Conservation (phyloP, 2,888 invertebrate species). For the Cerastis rubricosa region DNA sequence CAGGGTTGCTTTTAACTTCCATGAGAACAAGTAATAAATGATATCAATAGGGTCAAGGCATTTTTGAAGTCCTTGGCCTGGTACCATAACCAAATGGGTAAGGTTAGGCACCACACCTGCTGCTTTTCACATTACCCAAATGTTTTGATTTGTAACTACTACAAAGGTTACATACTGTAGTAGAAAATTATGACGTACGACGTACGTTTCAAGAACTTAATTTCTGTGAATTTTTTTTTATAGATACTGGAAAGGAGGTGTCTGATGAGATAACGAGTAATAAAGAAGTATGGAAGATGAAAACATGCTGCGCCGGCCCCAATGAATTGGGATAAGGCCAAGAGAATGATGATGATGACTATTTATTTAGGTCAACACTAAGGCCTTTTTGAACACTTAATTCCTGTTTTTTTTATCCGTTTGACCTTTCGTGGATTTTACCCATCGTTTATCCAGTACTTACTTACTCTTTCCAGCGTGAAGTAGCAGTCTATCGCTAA, state of each 20-base stretch:
- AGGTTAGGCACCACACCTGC: not conserved
- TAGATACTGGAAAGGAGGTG: no score
- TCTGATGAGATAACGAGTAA: no score
- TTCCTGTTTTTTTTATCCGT: no score
- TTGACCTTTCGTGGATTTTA: not conserved
- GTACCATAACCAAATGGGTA: not conserved
- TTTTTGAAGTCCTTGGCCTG: conserved; percentile 26
- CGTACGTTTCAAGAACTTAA: not conserved
- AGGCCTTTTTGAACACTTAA: not conserved
- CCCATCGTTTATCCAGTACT: not conserved
- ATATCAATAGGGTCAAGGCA: conserved; percentile 15
- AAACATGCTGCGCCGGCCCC: no score
- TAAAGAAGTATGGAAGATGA: no score
- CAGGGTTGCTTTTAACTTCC: not conserved
- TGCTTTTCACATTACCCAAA: conserved; percentile 6
- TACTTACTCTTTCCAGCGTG: not conserved
- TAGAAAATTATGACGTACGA: not conserved
- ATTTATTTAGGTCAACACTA: not conserved
- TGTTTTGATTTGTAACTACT: not conserved
- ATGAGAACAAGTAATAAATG: conserved; percentile 3
- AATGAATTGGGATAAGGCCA: no score
- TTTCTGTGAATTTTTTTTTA: not conserved
- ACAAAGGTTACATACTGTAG: not conserved
- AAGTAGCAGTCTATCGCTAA: no score
- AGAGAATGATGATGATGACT: no score